Evolutionary conservation across 2,888 invertebrate species (phyloP).

Genomic region (Harpalus rubripes): DNA sequence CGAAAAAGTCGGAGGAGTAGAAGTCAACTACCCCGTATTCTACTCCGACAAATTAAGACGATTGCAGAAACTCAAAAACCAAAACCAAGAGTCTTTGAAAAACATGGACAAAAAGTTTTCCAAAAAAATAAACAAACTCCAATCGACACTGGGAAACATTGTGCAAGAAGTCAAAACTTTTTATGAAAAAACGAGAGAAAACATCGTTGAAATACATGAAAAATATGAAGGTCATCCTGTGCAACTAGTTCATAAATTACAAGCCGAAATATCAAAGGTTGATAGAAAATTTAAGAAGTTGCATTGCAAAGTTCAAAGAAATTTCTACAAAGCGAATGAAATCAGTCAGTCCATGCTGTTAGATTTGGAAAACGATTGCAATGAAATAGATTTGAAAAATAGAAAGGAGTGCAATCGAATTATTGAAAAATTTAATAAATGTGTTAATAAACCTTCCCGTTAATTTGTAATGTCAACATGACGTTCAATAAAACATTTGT

Average conservation of each 20-base stretch:
- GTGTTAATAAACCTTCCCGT: background rate
- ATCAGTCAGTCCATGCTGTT: slow-evolving; percentile 16
- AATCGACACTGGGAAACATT: slow-evolving; percentile 12
- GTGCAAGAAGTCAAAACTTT: background rate
- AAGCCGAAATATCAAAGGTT: slow-evolving; percentile 12
- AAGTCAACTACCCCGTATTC: background rate
- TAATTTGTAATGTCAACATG: slow-evolving; percentile 9
- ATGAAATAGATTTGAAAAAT: slow-evolving; percentile 29
- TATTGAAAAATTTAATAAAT: slow-evolving; percentile 23
- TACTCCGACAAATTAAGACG: background rate
- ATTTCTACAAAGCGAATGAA: background rate
- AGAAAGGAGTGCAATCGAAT: slow-evolving; percentile 29
- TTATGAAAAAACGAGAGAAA: background rate
- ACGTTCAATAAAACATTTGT: slow-evolving; percentile 41
- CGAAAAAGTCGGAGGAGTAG: background rate
- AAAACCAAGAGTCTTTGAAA: slow-evolving; percentile 6
- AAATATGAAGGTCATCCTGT: background rate
- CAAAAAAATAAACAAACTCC: background rate
- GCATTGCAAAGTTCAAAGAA: background rate
- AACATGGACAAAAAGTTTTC: slow-evolving; percentile 17
- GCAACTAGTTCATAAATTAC: background rate
- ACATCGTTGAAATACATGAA: background rate
- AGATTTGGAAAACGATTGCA: slow-evolving; percentile 20
- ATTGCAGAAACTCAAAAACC: background rate
- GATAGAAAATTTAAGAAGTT: slow-evolving; percentile 16